A percentile compares a stretch with the other conserved stretches of the same genome.
Evolutionary conservation across 2,888 invertebrate species (phyloP).

Genomic region (Gibbula magus): DNA sequence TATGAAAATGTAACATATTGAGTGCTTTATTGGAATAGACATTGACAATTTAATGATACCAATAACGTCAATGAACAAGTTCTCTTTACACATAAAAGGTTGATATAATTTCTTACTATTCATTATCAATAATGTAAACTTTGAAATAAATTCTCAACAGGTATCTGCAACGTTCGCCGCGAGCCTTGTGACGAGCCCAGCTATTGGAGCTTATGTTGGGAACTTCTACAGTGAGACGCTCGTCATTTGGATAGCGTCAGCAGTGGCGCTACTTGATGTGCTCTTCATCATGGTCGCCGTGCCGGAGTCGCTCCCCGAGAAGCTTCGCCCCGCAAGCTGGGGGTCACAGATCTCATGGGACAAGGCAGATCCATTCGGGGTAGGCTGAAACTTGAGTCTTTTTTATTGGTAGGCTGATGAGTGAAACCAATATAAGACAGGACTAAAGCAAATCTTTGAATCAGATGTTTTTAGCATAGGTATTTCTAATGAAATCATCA

Average conservation of each 20-base stretch:
- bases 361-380: constrained; percentile 96
- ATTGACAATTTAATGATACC: no score
- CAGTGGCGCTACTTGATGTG: constrained; percentile 94
- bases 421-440: no score
- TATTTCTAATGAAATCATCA: background rate
- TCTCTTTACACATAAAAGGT: no score
- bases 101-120: no score
- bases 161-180: constrained; percentile 99
- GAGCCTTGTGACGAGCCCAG: constrained; percentile 98
- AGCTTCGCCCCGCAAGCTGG: constrained; percentile 82
- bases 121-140: no score
- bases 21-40: no score
- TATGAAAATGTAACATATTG: no score
- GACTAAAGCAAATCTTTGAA: no score
- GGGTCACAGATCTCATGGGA: constrained; percentile 84
- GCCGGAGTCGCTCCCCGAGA: constrained; percentile 98
- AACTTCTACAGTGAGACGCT: constrained; percentile 86
- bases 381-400: constrained; percentile 73
- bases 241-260: constrained; percentile 95
- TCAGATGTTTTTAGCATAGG: no score
- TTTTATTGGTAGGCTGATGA: constrained; percentile 78
- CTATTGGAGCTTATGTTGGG: constrained; percentile 85
- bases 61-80: no score
- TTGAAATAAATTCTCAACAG: constrained; percentile 52
- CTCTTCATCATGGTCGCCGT: constrained; percentile 98